Percentiles rank a stretch among this genome's conserved stretches.
Evolutionary conservation across 2,888 invertebrate genomes (phyloP).

Genomic region (Agrochola lychnidis): DNA sequence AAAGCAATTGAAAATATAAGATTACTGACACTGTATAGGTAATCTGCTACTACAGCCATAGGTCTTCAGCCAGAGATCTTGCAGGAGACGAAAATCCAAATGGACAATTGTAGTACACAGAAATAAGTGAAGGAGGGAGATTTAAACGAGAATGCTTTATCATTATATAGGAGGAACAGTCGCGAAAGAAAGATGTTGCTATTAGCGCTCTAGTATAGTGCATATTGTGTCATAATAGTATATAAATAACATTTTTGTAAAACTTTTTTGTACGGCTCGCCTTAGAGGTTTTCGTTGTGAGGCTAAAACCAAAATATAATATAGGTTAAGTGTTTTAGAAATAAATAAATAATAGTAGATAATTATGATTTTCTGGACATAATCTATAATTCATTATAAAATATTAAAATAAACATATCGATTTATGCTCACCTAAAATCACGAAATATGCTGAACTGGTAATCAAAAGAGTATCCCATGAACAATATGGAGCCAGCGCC

Average conservation of each 20-base stretch:
- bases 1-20: too few relatives aligned
- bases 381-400: background rate
- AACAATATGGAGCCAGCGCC: background rate
- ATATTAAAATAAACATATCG: background rate
- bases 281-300: too few relatives aligned
- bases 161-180: background rate
- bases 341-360: too few relatives aligned
- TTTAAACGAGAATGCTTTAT: background rate
- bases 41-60: background rate
- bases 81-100: background rate
- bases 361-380: background rate
- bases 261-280: too few relatives aligned
- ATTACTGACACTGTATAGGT: background rate
- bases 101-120: background rate
- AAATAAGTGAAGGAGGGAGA: background rate
- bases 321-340: too few relatives aligned
- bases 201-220: too few relatives aligned
- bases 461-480: background rate
- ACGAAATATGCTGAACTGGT: constrained; percentile 7
- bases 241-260: too few relatives aligned
- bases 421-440: constrained; percentile 6
- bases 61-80: background rate
- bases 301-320: too few relatives aligned
- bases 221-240: too few relatives aligned
- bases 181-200: background rate